phyloP scores from a whole-genome alignment of 2,113 vertebrate genomes.

The Bos taurus region ARS-UCD2.0 NC_037332.1:105531501-105532000 shows the following conservation, averaged over 20 bases:
- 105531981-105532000: background rate
- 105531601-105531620: background rate
- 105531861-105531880: background rate
- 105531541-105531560: background rate
- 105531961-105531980: background rate
- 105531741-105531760: background rate
- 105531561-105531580: background rate
- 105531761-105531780: background rate
- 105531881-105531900: background rate
- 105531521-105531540: background rate
- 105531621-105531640: background rate
- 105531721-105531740: rapidly evolving
- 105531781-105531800: background rate
- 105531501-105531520: background rate
- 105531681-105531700: background rate
- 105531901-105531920: background rate
- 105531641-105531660: background rate
- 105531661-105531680: rapidly evolving
- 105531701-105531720: rapidly evolving
- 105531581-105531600: background rate
- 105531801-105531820: background rate
- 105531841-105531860: rapidly evolving
- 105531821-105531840: background rate
- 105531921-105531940: background rate
- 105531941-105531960: background rate